These are phyloP conservation scores for Scaptomyza montana DNA, from an alignment of 1,140 invertebrate genomes.

Conservation along the genomic window DNA sequence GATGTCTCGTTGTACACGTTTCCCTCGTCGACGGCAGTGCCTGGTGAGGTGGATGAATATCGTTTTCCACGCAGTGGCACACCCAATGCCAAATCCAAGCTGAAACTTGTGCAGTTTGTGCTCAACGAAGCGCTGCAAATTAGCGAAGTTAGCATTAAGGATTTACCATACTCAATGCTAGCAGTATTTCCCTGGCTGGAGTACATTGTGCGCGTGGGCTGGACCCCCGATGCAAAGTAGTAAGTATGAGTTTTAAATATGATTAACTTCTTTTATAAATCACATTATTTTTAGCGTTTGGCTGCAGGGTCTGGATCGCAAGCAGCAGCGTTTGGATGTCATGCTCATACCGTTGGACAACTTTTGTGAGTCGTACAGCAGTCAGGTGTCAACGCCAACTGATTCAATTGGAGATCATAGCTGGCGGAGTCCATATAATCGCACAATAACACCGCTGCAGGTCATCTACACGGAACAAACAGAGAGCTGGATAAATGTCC, in stretches of 20 bases:
- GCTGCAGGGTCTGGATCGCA: slow-evolving; percentile 93
- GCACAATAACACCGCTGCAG: slow-evolving; percentile 77
- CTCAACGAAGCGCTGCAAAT: slow-evolving; percentile 88
- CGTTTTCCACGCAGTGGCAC: slow-evolving; percentile 96
- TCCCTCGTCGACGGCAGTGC: slow-evolving; percentile 89
- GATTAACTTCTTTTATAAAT: no score
- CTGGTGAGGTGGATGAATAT: slow-evolving; percentile 93
- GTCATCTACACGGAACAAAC: slow-evolving; percentile 89
- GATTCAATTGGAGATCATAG: slow-evolving; percentile 83
- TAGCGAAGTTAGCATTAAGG: slow-evolving; percentile 87
- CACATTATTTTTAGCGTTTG: slow-evolving; percentile 89
- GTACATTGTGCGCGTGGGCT: slow-evolving; percentile 96
- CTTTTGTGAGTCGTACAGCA: slow-evolving; percentile 88
- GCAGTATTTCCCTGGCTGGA: slow-evolving; percentile 95
- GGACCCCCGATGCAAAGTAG: slow-evolving; percentile 95
- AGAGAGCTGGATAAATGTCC: slow-evolving; percentile 95
- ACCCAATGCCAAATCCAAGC: slow-evolving; percentile 93
- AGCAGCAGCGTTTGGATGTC: slow-evolving; percentile 92
- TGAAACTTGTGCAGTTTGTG: slow-evolving; percentile 95
- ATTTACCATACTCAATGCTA: slow-evolving; percentile 89
- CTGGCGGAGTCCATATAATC: slow-evolving; percentile 77
- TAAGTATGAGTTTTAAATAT: slow-evolving; percentile 84
- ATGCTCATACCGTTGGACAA: slow-evolving; percentile 89
- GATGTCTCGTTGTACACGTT: slow-evolving; percentile 96
- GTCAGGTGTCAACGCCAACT: slow-evolving; percentile 84